Evolutionary conservation across 2,113 vertebrate species (phyloP), one percentile per base, ranked within the genome.

Genomic region (Fulica atra): DNA sequence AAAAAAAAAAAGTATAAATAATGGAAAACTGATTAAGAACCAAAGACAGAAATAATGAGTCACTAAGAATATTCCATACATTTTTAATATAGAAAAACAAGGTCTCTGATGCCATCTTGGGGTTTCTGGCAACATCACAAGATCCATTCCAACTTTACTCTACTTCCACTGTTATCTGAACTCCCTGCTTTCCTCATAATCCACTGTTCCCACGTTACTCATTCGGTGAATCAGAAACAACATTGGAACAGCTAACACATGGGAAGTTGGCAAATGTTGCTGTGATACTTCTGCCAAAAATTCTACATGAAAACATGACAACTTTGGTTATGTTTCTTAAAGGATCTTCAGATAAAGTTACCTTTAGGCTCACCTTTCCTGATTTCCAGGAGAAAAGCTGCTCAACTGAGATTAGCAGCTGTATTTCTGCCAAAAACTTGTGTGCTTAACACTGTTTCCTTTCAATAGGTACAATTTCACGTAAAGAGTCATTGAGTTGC

Each of bases 31-130:
- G 3, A 13, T 59, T 64, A 38, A 79, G 42, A 89, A 86, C 2
- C 0, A 10, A 88, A 73, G 20, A 86, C 15, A 81, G 33, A 84
- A 89, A 84, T 17, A 64, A 31, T 36, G 9, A 72, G 8, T 23
- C 56, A 57, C 38, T 72, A 81, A 69, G 44, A 81, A 59, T 36
- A 70, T n/a, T 79, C 76, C 15, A n/a, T 48, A 16, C 11, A 35
- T 88, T 65, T 86, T 91, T 36, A 81, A 72, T 59, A 54, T 16
- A 81, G 61, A 65, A 90, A 90, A 94, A 19, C 28, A 72, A 44
- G 15, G 61, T 69, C 53, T 89, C 79, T 84, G 92, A 94, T 94
- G 83, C 79, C 85, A 92, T 69, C 74, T 88, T 92, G 86, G 84
- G 60, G 80, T 59, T 93, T 90, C 85, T 81, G 70, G 79, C 64